Percentiles rank a stretch among this genome's conserved stretches.
phyloP scores from a whole-genome alignment of 2,797 vertebrate species.

The Enteromius fasciolatus region DNA sequence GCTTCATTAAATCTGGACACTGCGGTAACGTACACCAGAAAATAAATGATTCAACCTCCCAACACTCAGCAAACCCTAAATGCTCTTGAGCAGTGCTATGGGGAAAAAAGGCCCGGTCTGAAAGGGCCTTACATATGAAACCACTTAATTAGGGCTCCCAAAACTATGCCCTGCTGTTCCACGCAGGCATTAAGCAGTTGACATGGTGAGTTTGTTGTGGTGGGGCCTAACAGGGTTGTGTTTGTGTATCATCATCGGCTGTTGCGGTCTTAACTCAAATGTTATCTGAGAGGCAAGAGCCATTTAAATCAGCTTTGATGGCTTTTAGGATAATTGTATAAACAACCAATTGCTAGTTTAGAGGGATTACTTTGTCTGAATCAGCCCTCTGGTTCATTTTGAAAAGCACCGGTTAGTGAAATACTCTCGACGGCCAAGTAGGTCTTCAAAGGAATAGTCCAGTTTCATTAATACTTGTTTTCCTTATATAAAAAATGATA shows the following conservation, averaged over 20 bases:
- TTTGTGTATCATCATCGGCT: constrained; percentile 74
- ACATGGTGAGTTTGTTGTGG: constrained; percentile 63
- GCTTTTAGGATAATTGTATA: constrained; percentile 69
- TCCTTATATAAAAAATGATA: neutral
- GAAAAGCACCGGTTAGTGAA: constrained; percentile 51
- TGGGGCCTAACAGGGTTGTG: constrained; percentile 69
- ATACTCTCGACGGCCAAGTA: constrained; percentile 45
- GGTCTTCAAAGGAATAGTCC: constrained; percentile 8
- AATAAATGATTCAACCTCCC: constrained; percentile 53
- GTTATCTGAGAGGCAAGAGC: constrained; percentile 59
- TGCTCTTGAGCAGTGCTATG: constrained; percentile 63
- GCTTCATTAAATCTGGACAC: constrained; percentile 73
- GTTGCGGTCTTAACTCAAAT: constrained; percentile 65
- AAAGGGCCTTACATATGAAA: constrained; percentile 75
- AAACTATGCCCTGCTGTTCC: constrained; percentile 56
- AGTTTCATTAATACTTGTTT: neutral
- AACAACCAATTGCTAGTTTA: constrained; percentile 71
- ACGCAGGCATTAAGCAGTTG: constrained; percentile 72
- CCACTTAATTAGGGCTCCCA: constrained; percentile 73
- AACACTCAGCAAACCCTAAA: constrained; percentile 55
- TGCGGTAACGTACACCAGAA: constrained; percentile 54
- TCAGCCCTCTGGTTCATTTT: constrained; percentile 57
- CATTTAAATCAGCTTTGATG: constrained; percentile 69
- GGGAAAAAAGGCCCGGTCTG: constrained; percentile 56
- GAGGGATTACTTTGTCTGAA: constrained; percentile 71